Evolutionary conservation across 2,113 vertebrate genomes (phyloP).

Genomic region (Cephalopterus ornatus): DNA sequence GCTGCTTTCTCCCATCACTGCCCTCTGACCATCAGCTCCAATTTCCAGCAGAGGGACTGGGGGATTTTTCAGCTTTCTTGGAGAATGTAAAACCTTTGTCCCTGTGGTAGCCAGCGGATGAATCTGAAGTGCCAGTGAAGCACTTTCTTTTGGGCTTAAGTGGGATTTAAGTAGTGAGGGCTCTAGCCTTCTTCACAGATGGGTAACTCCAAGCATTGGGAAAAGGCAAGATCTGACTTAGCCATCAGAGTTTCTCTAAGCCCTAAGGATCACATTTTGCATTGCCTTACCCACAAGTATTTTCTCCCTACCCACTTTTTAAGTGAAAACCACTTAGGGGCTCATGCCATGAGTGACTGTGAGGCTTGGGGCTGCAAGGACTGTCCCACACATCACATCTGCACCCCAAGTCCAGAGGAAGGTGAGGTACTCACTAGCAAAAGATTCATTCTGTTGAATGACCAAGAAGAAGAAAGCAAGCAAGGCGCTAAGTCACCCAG

Average conservation of each 20-base stretch:
- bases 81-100: neutral
- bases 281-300: neutral
- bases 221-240: neutral
- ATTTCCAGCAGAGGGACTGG: accelerated
- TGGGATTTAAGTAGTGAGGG: neutral
- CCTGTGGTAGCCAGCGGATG: neutral
- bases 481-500: neutral
- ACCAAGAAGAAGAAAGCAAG: neutral
- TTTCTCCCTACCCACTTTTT: neutral
- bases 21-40: neutral
- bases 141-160: neutral
- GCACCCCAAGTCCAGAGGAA: neutral
- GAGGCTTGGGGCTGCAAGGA: neutral
- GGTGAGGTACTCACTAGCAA: accelerated
- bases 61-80: neutral
- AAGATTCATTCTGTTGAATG: neutral
- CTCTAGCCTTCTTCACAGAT: neutral
- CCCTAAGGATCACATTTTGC: neutral
- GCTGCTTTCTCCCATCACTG: neutral
- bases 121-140: neutral
- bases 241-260: neutral
- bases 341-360: neutral
- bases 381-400: neutral
- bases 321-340: neutral
- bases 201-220: neutral